A percentile compares a stretch with the other conserved stretches of the same genome.
Evolutionary conservation across 2,797 vertebrate species (phyloP).

Genomic region (Oreochromis mossambicus): DNA sequence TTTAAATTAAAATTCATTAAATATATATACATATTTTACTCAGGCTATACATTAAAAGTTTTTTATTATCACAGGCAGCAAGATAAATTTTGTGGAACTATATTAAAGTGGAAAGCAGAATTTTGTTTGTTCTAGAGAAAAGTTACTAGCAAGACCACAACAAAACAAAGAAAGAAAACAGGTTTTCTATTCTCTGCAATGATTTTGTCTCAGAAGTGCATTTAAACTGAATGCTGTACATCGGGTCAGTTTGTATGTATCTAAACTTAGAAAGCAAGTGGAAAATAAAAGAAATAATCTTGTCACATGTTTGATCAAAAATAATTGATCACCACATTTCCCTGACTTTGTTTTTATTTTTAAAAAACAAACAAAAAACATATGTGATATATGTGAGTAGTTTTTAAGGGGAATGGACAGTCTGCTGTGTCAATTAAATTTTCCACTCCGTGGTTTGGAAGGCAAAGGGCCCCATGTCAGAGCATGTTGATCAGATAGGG

Average conservation of each 20-base stretch:
- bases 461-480: conserved; percentile 51
- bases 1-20: not conserved
- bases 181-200: not conserved
- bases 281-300: not conserved
- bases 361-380: not conserved
- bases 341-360: not conserved
- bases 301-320: not conserved
- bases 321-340: not conserved
- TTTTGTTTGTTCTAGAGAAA: not conserved
- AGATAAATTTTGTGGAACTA: not conserved
- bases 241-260: not conserved
- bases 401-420: conserved; percentile 14
- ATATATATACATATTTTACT: not conserved
- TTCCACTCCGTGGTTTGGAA: conserved; percentile 48
- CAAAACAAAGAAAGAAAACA: not conserved
- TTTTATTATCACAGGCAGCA: not conserved
- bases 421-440: conserved; percentile 51
- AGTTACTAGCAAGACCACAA: not conserved
- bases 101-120: not conserved
- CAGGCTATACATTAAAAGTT: not conserved
- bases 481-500: conserved; percentile 65
- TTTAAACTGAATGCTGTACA: not conserved
- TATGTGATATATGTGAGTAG: not conserved
- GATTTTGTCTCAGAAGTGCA: not conserved
- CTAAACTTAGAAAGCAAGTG: not conserved